Percentiles rank a stretch among this genome's conserved stretches.
These are phyloP conservation scores for Colossoma macropomum DNA, from an alignment of 2,113 vertebrate genomes.

Conservation along the genomic window DNA sequence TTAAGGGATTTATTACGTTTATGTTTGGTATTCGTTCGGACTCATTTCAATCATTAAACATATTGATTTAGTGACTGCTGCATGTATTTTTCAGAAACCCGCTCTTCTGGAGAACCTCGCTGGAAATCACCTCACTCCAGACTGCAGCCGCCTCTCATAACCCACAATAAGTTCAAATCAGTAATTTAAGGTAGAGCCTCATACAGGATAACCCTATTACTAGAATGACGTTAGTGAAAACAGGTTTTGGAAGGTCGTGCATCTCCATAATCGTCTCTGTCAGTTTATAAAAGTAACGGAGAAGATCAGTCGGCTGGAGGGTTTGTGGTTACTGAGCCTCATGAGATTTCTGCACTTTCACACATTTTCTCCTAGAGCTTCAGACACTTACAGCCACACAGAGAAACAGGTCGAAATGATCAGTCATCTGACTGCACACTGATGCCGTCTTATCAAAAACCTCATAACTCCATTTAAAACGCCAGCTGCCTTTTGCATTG, in stretches of 20 bases:
- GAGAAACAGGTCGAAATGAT: no score
- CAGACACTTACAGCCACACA: no score
- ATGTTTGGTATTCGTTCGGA: background rate
- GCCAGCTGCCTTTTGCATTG: no score
- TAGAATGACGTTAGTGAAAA: slow-evolving; percentile 14
- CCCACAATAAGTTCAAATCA: slow-evolving; percentile 22
- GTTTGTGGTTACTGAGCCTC: no score
- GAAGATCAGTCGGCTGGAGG: background rate
- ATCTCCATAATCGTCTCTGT: background rate
- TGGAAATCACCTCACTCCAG: background rate
- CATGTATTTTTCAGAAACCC: background rate
- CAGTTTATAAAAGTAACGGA: background rate
- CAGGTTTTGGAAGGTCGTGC: background rate
- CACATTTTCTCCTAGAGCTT: no score
- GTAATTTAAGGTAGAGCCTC: slow-evolving; percentile 14
- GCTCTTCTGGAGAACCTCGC: background rate
- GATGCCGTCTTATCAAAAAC: no score
- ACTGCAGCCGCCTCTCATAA: slow-evolving; percentile 12
- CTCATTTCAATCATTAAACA: background rate
- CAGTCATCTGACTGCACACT: no score
- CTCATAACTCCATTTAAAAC: no score
- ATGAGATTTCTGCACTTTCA: no score
- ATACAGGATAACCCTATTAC: slow-evolving; percentile 17
- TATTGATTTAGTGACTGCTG: slow-evolving; percentile 25
- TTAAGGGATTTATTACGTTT: slow-evolving; percentile 14